These are phyloP conservation scores for Chiloscyllium punctatum DNA, from an alignment of 2,797 vertebrate genomes.

Conservation along the genomic window DNA sequence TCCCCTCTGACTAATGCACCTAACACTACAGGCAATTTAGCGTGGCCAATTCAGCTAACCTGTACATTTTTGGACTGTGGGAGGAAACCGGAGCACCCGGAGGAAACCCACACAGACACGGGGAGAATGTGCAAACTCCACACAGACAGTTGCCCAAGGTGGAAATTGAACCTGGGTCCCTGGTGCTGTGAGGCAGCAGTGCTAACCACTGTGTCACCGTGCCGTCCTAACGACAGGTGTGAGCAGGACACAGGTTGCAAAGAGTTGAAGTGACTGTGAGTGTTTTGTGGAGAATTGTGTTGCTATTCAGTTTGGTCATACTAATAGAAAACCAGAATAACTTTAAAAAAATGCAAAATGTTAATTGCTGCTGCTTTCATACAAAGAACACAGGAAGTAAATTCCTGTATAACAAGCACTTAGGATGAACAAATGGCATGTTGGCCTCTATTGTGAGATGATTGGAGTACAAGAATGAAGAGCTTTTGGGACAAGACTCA, in stretches of 20 bases:
- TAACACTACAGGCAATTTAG: too few species aligned
- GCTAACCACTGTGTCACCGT: too few species aligned
- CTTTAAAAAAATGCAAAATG: not conserved
- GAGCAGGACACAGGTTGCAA: not conserved
- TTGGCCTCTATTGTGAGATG: not conserved
- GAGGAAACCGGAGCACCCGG: too few species aligned
- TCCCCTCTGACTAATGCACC: too few species aligned
- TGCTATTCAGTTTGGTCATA: not conserved
- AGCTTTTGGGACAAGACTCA: not conserved
- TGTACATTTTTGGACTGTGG: too few species aligned
- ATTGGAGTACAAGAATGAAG: not conserved
- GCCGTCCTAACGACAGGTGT: not conserved
- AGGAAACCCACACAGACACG: too few species aligned
- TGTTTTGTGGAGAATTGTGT: not conserved
- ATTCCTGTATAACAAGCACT: not conserved
- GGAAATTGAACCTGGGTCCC: too few species aligned
- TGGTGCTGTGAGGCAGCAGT: too few species aligned
- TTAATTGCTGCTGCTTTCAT: not conserved
- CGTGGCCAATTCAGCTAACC: too few species aligned
- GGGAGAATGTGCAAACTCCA: too few species aligned
- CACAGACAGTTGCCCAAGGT: too few species aligned
- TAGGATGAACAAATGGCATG: not conserved
- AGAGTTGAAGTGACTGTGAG: not conserved
- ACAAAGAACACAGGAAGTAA: not conserved
- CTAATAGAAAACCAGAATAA: not conserved